phyloP scores from a whole-genome alignment of 2,113 vertebrate genomes.

The Glareola pratincola region DNA sequence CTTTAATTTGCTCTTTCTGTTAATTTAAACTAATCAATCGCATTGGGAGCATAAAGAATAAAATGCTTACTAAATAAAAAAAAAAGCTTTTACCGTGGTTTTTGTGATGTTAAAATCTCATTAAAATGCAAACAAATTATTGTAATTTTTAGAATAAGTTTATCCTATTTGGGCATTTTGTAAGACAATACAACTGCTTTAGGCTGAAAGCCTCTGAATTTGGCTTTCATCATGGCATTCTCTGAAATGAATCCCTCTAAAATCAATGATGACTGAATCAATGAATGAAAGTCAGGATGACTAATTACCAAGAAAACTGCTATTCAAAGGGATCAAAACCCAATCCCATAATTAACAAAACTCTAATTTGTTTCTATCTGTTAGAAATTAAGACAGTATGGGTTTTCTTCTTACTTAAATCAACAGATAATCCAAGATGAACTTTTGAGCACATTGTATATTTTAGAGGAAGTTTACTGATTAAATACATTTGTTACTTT shows the following conservation, averaged over 20 bases:
- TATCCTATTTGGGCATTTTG: not conserved
- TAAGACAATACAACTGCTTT: not conserved
- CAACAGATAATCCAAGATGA: not conserved
- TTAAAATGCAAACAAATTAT: not conserved
- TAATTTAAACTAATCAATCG: not conserved
- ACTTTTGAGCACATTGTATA: not conserved
- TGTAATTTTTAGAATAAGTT: not conserved
- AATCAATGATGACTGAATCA: not conserved
- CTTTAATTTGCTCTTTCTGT: not conserved
- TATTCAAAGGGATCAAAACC: not conserved
- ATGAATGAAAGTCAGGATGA: constrained; percentile 31
- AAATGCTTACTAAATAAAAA: not conserved
- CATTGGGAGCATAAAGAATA: not conserved
- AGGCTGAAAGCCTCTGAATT: not conserved
- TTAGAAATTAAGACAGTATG: not conserved
- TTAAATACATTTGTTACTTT: not conserved
- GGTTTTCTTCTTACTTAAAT: not conserved
- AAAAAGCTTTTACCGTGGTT: fast-evolving
- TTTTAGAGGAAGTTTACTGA: not conserved
- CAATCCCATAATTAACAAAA: not conserved
- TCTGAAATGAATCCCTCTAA: not conserved
- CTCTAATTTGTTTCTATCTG: not conserved
- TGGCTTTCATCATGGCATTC: not conserved
- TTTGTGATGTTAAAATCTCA: not conserved
- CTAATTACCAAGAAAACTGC: constrained; percentile 5